Evolutionary conservation across 1,140 invertebrate species (phyloP), one percentile per base, ranked within the genome.

Genomic region (Ostrea edulis): DNA sequence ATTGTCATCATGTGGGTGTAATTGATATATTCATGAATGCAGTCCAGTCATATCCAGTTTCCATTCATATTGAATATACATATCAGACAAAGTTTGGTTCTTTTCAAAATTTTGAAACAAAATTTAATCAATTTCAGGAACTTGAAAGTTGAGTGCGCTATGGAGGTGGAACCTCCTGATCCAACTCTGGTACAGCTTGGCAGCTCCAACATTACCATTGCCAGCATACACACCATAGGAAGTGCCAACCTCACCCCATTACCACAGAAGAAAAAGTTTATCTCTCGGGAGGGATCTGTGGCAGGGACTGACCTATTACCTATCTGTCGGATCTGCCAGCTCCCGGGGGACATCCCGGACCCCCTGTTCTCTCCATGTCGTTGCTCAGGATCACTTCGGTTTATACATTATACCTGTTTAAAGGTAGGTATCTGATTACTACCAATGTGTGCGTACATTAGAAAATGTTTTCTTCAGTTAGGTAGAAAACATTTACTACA

Each of bases 341-440:
- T 95, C 89, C 95, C 95, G 11, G 94, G 94, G 51, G 94, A 94
- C 86, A 94, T 95, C 22, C 93, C 94, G 22, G 95, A 96, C 90
- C 93, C 94, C 20, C 93, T 96, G 25, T 96, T 96, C 87, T 95
- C 95, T 14, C 96, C 96, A 0, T 96, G 96, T 90, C 90, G 96
- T 84, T 96, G 96, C 91, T 93, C 95, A 62, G 96, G 96, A 12
- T 96, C 95, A 8, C 94, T 96, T 90, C 94, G 95, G 90, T 96
- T 94, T 92, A 96, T 96, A 55, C 96, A 96, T 91, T 94, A 94
- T 86, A 93, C 93, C 29, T 96, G 96, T 92, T 92, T 96, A 52
- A 95, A 96, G 95, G 96, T 96, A 81, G 25, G 25, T 9, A 81
- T n/a, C n/a, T n/a, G n/a, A n/a, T n/a, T n/a, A n/a, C n/a, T n/a